Conservation (phyloP, 2,888 invertebrate species). For the Lepidochrysops patricia region DNA sequence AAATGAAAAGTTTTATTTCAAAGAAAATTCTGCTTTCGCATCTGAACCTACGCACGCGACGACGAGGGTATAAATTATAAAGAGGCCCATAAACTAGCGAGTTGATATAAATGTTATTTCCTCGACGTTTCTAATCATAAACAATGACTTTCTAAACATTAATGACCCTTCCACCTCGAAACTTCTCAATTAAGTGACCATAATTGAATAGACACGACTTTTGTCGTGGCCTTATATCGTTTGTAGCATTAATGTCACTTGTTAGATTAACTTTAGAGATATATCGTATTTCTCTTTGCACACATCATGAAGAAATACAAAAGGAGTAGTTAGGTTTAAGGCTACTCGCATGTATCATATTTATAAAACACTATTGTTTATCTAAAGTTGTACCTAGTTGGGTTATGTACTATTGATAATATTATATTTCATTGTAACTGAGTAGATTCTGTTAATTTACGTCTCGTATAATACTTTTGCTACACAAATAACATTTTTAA, state of each 20-base stretch:
- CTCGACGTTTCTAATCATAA: constrained; percentile 25
- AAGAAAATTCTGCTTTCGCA: neutral
- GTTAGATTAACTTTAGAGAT: neutral
- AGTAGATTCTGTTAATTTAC: no score
- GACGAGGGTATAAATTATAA: constrained; percentile 16
- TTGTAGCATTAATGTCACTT: neutral
- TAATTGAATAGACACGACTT: constrained; percentile 38
- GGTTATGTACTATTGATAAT: no score
- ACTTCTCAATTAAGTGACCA: constrained; percentile 43
- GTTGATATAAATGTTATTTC: constrained; percentile 21
- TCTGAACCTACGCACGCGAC: constrained; percentile 1
- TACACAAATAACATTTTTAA: no score
- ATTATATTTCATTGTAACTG: no score
- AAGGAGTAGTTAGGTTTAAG: neutral
- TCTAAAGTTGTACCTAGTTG: neutral
- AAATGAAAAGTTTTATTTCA: neutral
- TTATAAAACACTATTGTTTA: neutral
- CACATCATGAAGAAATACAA: neutral
- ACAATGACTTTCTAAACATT: constrained; percentile 27
- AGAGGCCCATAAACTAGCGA: constrained; percentile 18
- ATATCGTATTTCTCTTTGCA: neutral
- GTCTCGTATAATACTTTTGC: no score
- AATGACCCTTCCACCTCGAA: constrained; percentile 29
- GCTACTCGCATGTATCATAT: neutral
- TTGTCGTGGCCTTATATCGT: constrained; percentile 29